Evolutionary conservation across 2,888 invertebrate genomes (phyloP).

Genomic region (Apamea epomidion): DNA sequence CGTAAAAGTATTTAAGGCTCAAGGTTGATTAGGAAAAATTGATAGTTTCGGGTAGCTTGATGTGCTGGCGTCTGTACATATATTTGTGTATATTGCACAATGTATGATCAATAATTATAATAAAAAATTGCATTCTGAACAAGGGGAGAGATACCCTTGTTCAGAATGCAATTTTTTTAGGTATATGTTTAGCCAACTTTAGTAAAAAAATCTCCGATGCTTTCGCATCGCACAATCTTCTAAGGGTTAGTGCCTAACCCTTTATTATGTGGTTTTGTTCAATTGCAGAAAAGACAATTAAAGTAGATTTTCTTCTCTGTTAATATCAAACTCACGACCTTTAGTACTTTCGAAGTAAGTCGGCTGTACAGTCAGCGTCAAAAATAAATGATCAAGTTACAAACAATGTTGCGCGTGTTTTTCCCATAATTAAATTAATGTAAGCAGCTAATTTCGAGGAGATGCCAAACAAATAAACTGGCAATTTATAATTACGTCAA

Average conservation of each 20-base stretch:
- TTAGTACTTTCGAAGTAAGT: constrained; percentile 7
- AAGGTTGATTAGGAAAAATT: too few species aligned
- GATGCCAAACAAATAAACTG: not conserved
- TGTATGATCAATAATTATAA: too few species aligned
- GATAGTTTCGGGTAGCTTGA: too few species aligned
- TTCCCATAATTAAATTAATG: not conserved
- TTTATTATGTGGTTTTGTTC: constrained; percentile 78
- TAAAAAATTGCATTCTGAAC: not conserved
- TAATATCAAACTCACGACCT: constrained; percentile 57
- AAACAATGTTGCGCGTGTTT: not conserved
- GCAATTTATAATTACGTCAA: not conserved
- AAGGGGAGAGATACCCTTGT: not conserved
- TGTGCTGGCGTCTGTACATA: too few species aligned
- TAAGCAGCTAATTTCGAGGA: not conserved
- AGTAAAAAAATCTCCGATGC: not conserved
- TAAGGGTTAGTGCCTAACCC: constrained; percentile 62
- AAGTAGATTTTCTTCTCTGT: constrained; percentile 45
- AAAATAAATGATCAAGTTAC: constrained; percentile 12
- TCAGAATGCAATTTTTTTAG: not conserved
- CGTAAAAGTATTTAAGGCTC: too few species aligned
- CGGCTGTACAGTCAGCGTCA: constrained; percentile 8
- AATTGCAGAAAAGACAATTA: constrained; percentile 65
- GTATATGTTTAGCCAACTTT: not conserved
- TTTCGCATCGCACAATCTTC: not conserved
- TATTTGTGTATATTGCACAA: too few species aligned